Evolutionary conservation across 2,797 vertebrate genomes (phyloP).

Genomic region (Crax fasciolata): DNA sequence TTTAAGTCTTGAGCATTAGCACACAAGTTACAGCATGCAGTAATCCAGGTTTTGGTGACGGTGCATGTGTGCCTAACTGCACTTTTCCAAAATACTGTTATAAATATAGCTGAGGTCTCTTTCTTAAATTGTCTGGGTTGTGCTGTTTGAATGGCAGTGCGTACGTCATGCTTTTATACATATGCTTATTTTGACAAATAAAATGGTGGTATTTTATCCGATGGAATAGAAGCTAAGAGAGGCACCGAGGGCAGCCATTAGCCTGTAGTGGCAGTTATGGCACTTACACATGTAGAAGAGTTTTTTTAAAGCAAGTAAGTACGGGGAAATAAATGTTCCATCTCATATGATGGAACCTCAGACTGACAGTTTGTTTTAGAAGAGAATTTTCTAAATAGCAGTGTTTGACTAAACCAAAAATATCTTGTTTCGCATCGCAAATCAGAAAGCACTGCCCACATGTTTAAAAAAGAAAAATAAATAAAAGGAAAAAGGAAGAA

Average conservation of each 20-base stretch:
- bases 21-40: not conserved
- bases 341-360: slow-evolving; percentile 52
- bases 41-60: slow-evolving; percentile 7
- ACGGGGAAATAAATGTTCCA: slow-evolving; percentile 30
- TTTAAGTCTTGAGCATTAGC: slow-evolving; percentile 12
- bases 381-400: slow-evolving; percentile 69
- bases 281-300: slow-evolving; percentile 11
- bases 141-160: not conserved
- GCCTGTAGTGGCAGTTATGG: slow-evolving; percentile 14
- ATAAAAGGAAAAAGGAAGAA: not conserved
- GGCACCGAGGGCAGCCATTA: not conserved
- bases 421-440: slow-evolving; percentile 64
- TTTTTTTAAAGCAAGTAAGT: slow-evolving; percentile 10
- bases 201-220: not conserved
- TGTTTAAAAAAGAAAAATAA: not conserved
- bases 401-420: slow-evolving; percentile 65
- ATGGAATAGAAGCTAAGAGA: not conserved
- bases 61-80: not conserved
- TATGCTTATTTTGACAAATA: not conserved
- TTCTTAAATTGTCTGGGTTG: not conserved
- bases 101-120: not conserved
- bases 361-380: slow-evolving; percentile 62
- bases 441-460: slow-evolving; percentile 54
- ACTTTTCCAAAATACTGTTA: not conserved
- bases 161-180: not conserved